Conservation (phyloP, 1,140 invertebrate species). For the Caenorhabditis inopinata region DNA sequence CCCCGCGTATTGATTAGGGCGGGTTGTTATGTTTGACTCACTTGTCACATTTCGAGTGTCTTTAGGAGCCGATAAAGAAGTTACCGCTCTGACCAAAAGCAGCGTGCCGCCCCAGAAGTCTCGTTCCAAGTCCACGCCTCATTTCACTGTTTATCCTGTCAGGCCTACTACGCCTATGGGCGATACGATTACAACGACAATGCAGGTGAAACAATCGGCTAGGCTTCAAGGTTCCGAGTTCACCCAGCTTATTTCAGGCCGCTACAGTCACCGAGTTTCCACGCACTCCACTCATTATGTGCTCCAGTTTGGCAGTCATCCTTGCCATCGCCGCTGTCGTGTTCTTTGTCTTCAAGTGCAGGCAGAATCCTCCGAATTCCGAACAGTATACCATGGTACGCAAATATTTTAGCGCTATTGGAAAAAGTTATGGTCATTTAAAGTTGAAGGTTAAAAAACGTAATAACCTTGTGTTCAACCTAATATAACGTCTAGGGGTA, state of each 20-base stretch:
- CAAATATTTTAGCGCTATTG: not conserved
- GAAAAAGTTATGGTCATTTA: no score
- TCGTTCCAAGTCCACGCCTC: conserved; percentile 27
- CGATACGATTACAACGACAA: conserved; percentile 47
- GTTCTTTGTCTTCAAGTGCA: conserved; percentile 56
- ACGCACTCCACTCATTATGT: conserved; percentile 49
- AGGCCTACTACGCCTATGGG: conserved; percentile 54
- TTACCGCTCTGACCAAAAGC: not conserved
- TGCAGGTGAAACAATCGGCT: conserved; percentile 38
- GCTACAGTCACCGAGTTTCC: conserved; percentile 49
- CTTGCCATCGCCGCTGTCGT: conserved; percentile 52
- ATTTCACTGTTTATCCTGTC: conserved; percentile 40
- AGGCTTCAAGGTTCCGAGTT: not conserved
- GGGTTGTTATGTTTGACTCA: not conserved
- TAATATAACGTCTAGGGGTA: no score
- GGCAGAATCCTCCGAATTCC: conserved; percentile 31
- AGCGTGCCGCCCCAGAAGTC: conserved; percentile 6
- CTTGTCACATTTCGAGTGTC: not conserved
- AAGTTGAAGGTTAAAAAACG: no score
- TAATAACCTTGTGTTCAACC: no score
- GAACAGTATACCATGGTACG: conserved; percentile 53
- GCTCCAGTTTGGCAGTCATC: conserved; percentile 50
- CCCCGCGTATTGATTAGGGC: conserved; percentile 15
- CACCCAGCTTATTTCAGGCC: not conserved
- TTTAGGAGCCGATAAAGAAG: not conserved